Base-by-base conservation (phyloP, 92 coral and sea anemone species). In the Desmophyllum pertusum region DNA sequence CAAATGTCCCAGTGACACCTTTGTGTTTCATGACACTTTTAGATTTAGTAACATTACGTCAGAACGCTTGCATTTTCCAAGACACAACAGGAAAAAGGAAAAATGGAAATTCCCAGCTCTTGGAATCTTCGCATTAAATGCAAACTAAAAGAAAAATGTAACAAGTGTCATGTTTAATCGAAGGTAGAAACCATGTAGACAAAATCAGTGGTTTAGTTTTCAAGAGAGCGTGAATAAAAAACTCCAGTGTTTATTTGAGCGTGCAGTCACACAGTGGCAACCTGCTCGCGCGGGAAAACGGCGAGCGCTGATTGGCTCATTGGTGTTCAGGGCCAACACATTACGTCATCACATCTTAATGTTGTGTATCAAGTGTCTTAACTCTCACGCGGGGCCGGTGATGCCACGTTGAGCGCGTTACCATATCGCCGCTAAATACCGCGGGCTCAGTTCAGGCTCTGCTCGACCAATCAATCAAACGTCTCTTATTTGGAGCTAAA, bases 321-420 rank as follows among this genome's bases (percentile, higher is more conserved):
- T 35, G 84, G 46, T 87, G 86, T 91, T 94, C 93, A 94, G 91
- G 98, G 85, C 92, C 98, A 93, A 86, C 87, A 84, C 90, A 94
- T 94, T 94, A 94, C 98, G 93, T 94, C 98, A 94, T 93, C 85
- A 74, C 80, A 87, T 94, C 91, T 89, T 89, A 92, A 94, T 94
- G 91, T 89, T 84, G 87, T 84, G 81, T 84, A 84, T 66, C 29
- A 84, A 84, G 87, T 86, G 93, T 89, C 84, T 81, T 45, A 61
- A 65, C 81, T 72, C 81, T 82, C 87, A 77, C 89, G 87, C 89
- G 87, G 93, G 87, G 91, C 80, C 93, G 89, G 75, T 87, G 90
- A 92, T 88, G 98, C 92, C 93, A 92, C 91, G 92, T 84, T 55
- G 75, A 73, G 86, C 52, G 55, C 79, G 79, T 71, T 57, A 72